Conservation (phyloP, 2,113 vertebrate species). For the Hydrolagus affinis region DNA sequence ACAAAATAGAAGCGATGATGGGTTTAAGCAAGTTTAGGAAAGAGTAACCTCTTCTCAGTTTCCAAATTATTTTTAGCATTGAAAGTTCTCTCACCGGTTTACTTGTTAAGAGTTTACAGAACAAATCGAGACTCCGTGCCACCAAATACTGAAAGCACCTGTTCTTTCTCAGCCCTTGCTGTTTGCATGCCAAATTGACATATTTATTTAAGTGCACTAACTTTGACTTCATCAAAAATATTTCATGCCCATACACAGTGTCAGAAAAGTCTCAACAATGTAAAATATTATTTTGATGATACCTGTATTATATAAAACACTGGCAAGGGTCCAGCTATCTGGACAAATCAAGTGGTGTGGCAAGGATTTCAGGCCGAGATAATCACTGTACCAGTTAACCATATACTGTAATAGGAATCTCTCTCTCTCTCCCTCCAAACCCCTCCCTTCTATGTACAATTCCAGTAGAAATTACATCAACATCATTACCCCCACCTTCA, state of each 20-base stretch:
- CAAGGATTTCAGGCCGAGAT: neutral
- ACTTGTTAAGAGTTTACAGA: no score
- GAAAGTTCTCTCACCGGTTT: no score
- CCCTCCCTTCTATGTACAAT: neutral
- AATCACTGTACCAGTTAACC: neutral
- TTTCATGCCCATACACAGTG: conserved; percentile 1
- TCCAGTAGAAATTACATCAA: neutral
- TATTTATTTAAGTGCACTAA: conserved; percentile 20
- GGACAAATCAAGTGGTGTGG: neutral
- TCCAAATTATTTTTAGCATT: no score
- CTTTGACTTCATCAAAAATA: conserved; percentile 19
- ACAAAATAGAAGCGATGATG: no score
- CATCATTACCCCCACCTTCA: neutral
- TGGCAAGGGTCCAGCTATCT: neutral
- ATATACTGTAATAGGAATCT: neutral
- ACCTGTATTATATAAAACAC: neutral
- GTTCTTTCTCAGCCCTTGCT: conserved; percentile 1
- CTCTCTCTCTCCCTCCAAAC: neutral
- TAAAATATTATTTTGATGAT: conserved; percentile 5
- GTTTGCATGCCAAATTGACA: conserved; percentile 15
- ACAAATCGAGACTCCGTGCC: no score
- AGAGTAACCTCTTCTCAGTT: no score
- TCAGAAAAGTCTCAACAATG: conserved; percentile 23
- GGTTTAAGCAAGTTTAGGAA: no score
- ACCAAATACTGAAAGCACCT: neutral